These are phyloP conservation scores for Bombycilla garrulus DNA, from an alignment of 2,113 vertebrate genomes.

Conservation along the genomic window DNA sequence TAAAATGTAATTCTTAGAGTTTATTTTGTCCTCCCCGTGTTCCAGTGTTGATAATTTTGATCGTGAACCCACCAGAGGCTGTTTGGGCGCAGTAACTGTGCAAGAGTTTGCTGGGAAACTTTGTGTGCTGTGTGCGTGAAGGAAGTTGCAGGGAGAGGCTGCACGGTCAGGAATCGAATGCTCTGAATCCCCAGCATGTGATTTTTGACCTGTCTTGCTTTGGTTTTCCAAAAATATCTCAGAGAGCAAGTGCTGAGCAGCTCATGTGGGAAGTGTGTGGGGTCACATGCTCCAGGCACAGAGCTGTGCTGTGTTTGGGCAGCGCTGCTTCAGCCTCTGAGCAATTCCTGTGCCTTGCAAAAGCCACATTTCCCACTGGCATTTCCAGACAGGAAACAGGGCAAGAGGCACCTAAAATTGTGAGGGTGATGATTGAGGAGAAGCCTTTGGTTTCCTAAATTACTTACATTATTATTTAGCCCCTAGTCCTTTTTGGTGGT, in stretches of 20 bases:
- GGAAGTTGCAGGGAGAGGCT: background rate
- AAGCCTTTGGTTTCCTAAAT: background rate
- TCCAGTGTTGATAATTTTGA: background rate
- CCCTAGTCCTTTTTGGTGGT: background rate
- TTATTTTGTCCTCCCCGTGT: background rate
- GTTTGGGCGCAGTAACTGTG: background rate
- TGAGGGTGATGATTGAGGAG: background rate
- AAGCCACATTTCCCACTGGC: background rate
- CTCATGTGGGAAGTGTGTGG: background rate
- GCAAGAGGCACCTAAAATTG: background rate
- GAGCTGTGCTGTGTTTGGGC: background rate
- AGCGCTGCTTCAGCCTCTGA: background rate
- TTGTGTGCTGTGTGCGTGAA: background rate
- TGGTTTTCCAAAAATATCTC: background rate
- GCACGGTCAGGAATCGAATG: accelerated
- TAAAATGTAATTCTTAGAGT: constrained; percentile 34
- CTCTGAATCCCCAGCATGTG: background rate
- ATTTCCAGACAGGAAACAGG: background rate
- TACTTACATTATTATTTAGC: background rate
- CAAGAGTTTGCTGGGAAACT: background rate
- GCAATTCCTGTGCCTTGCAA: background rate
- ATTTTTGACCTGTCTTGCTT: background rate
- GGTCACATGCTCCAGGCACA: background rate
- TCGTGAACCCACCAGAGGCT: background rate
- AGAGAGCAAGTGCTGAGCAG: background rate